A percentile compares a stretch with the other conserved stretches of the same genome.
phyloP scores from a whole-genome alignment of 2,797 vertebrate species.

The Crypturellus tataupa region DNA sequence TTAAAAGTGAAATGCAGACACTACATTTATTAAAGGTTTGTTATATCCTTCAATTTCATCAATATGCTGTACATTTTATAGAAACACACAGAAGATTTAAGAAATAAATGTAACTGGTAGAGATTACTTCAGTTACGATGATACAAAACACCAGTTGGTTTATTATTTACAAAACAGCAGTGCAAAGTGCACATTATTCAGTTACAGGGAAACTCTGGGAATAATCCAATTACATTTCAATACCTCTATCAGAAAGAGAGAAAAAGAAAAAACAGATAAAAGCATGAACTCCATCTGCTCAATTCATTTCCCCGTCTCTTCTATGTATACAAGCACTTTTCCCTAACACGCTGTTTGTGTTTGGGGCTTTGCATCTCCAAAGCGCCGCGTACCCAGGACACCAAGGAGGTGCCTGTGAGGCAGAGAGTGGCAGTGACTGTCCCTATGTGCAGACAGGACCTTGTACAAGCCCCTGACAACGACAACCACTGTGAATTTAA shows the following conservation, averaged over 20 bases:
- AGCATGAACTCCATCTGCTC: neutral
- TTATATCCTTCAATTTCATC: neutral
- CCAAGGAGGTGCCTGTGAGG: accelerated
- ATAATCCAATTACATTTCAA: neutral
- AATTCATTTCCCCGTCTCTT: neutral
- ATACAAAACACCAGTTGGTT: neutral
- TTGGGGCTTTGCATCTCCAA: neutral
- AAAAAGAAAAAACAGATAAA: neutral
- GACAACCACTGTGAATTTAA: neutral
- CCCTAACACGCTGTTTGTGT: accelerated
- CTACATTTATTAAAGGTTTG: neutral
- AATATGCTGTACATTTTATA: neutral
- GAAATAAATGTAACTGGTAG: neutral
- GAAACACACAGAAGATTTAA: neutral
- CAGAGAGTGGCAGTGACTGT: neutral
- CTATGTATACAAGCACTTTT: neutral
- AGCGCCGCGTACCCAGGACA: neutral
- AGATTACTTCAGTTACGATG: neutral
- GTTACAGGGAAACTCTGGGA: neutral
- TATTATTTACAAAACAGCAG: slow-evolving; percentile 4
- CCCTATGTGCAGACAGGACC: neutral
- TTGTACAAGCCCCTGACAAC: neutral
- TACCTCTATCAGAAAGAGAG: neutral
- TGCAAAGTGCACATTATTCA: neutral
- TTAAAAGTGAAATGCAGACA: neutral